These are phyloP conservation scores for Synergus umbraculus DNA, from an alignment of 2,888 invertebrate species.

Conservation along the genomic window DNA sequence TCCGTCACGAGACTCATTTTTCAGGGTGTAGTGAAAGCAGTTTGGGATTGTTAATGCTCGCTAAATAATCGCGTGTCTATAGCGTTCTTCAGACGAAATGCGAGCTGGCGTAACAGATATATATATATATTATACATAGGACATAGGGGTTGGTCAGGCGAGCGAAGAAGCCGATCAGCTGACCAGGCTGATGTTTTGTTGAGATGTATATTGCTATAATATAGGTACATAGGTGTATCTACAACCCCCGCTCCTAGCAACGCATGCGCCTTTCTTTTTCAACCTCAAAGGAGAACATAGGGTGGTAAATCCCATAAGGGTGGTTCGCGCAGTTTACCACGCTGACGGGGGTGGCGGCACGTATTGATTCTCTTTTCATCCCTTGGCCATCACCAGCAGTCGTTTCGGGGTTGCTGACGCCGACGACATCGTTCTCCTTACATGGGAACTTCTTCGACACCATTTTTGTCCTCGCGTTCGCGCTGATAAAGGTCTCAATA, in stretches of 20 bases:
- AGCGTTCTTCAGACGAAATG: background rate
- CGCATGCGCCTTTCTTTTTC: conserved; percentile 68
- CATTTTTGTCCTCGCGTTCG: conserved; percentile 28
- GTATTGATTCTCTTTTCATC: conserved; percentile 73
- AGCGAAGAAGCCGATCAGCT: conserved; percentile 50
- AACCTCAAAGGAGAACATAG: conserved; percentile 46
- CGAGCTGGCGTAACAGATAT: background rate
- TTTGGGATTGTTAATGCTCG: background rate
- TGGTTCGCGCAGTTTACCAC: conserved; percentile 72
- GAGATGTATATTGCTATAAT: conserved; percentile 57
- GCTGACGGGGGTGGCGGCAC: conserved; percentile 68
- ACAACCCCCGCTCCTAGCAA: conserved; percentile 64
- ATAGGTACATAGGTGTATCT: background rate
- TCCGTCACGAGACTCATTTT: background rate
- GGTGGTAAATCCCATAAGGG: conserved; percentile 64
- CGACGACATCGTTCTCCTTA: conserved; percentile 45
- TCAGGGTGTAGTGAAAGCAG: background rate
- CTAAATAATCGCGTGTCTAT: conserved; percentile 3
- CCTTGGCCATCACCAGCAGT: conserved; percentile 55
- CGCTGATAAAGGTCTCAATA: conserved; percentile 8
- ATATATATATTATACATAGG: background rate
- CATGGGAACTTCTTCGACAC: conserved; percentile 1
- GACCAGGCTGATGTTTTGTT: conserved; percentile 77
- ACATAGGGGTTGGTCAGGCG: conserved; percentile 9
- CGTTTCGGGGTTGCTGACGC: conserved; percentile 47